Percentiles rank a stretch among this genome's conserved stretches.
Evolutionary conservation across 1,140 invertebrate genomes (phyloP).

Genomic region (Nymphalis io): DNA sequence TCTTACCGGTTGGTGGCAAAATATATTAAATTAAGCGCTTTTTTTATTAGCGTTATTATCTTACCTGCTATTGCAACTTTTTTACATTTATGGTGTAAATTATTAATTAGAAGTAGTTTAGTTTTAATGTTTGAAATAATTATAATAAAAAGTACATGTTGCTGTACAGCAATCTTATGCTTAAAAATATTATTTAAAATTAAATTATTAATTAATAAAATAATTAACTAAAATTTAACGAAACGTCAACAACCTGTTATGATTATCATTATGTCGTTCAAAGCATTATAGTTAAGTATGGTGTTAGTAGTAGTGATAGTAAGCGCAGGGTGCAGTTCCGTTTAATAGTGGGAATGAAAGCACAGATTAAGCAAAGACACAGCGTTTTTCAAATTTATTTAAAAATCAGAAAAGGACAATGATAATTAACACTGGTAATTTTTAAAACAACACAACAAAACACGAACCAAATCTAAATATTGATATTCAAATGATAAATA

Average conservation of each 20-base stretch:
- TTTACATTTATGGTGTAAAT: too few species aligned
- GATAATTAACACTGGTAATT: conserved; percentile 63
- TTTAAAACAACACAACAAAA: conserved; percentile 62
- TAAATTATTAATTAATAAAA: too few species aligned
- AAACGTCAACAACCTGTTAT: neutral
- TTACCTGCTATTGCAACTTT: too few species aligned
- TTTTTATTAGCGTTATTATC: too few species aligned
- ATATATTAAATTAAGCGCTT: too few species aligned
- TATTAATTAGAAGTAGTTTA: too few species aligned
- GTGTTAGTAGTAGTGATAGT: conserved; percentile 7
- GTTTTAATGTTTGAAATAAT: too few species aligned
- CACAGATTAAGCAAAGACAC: conserved; percentile 62
- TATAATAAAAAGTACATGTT: too few species aligned
- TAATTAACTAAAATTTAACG: too few species aligned
- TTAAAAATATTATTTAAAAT: too few species aligned
- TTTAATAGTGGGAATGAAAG: conserved; percentile 46
- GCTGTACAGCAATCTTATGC: too few species aligned
- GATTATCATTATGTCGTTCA: neutral
- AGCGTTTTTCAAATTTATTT: conserved; percentile 60
- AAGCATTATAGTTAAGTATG: conserved; percentile 1
- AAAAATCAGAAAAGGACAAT: conserved; percentile 64
- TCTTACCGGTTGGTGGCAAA: too few species aligned
- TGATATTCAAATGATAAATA: conserved; percentile 26
- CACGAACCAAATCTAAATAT: conserved; percentile 50
- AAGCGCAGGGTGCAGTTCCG: conserved; percentile 1